phyloP scores from a whole-genome alignment of 2,888 invertebrate species.

The Allophyes oxyacanthae region DNA sequence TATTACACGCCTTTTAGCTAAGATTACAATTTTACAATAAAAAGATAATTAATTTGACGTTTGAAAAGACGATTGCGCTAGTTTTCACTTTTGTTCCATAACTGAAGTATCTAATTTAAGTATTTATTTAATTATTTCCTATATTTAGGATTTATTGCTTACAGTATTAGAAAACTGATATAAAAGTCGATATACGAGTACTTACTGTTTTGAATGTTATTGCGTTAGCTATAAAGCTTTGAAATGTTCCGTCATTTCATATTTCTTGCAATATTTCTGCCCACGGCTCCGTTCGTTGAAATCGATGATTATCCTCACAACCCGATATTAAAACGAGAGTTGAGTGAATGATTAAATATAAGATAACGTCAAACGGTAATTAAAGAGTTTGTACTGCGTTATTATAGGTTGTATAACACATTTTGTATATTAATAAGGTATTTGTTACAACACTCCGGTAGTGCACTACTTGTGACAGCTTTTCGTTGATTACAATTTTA shows the following conservation, averaged over 20 bases:
- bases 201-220: conserved; percentile 25
- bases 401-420: conserved; percentile 27
- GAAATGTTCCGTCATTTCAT: conserved; percentile 39
- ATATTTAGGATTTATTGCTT: conserved; percentile 14
- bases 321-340: conserved; percentile 37
- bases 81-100: not conserved
- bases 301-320: conserved; percentile 28
- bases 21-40: conserved; percentile 8
- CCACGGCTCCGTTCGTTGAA: conserved; percentile 27
- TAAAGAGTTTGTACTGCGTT: conserved; percentile 37
- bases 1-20: conserved; percentile 20
- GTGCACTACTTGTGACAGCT: conserved; percentile 28
- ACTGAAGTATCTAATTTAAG: too few species aligned
- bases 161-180: conserved; percentile 2
- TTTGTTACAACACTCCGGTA: conserved; percentile 31
- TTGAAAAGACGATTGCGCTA: conserved; percentile 6
- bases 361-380: conserved; percentile 50
- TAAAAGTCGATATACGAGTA: conserved; percentile 1
- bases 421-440: conserved; percentile 35
- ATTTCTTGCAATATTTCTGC: conserved; percentile 32
- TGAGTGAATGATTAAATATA: conserved; percentile 27
- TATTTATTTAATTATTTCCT: conserved; percentile 26
- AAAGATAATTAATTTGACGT: not conserved
- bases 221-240: conserved; percentile 16
- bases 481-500: conserved; percentile 5